Conservation (phyloP, 1,140 invertebrate genomes). For the Elymnias hypermnestra region DNA sequence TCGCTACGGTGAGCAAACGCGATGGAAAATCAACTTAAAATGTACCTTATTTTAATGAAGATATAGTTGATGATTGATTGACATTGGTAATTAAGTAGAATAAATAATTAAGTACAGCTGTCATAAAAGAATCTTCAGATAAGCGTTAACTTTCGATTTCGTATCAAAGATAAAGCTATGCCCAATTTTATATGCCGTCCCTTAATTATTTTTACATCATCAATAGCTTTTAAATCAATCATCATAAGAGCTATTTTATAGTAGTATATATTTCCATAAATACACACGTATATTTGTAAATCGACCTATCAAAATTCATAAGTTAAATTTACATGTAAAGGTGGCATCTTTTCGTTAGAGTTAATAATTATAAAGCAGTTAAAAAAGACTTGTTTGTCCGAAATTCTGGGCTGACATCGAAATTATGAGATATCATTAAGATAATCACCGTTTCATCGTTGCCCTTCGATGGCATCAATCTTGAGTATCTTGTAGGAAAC, state of each 20-base stretch:
- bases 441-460: constrained; percentile 6
- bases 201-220: background rate
- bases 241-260: constrained; percentile 1
- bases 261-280: background rate
- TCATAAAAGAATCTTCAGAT: constrained; percentile 19
- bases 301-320: constrained; percentile 5
- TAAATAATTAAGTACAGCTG: constrained; percentile 18
- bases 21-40: background rate
- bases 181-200: background rate
- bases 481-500: background rate
- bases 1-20: constrained; percentile 2
- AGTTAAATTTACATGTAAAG: constrained; percentile 10
- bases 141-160: constrained; percentile 13
- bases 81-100: background rate
- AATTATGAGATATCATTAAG: constrained; percentile 8
- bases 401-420: background rate
- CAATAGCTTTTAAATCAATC: background rate
- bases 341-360: constrained; percentile 4
- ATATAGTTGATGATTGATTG: constrained; percentile 4
- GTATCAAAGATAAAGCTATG: constrained; percentile 1
- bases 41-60: background rate
- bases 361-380: constrained; percentile 8
- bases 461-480: constrained; percentile 1
- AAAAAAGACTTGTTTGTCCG: constrained; percentile 5
- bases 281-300: background rate